Base-by-base conservation (phyloP, 2,888 invertebrate genomes). In the Branchipolynoe longqiensis region DNA sequence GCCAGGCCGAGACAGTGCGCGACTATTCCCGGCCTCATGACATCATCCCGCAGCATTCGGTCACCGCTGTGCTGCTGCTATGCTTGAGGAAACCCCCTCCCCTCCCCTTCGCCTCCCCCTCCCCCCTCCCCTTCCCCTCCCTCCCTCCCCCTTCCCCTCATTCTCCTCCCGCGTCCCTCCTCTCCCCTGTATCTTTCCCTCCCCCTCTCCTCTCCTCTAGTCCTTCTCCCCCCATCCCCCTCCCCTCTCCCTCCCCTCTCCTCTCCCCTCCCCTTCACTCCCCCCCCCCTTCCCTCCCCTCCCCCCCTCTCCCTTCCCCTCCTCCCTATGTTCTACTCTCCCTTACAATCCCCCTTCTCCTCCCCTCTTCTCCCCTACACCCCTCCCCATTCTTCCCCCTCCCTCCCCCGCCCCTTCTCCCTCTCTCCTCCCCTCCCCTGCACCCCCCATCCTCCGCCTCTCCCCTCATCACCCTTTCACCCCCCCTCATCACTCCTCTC, bases 21-120 rank as follows among this genome's bases (percentile, higher is more conserved):
- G 54, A 31, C 48, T 78, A 78, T 78, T 78, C 48, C 2, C 28
- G 48, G 78, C 18, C 41, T 41, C 25, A 78, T 78, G 78, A 78
- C 78, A 78, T 78, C 78, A 78, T 69, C 33, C 18, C n/a, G 2
- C 28, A 48, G 78, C 28, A 78, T 78, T 78, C 78, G 78, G 78
- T 78, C 78, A 78, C 28, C 54, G 78, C 18, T 25, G 69, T 38
- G 6, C 33, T 38, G 69, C 64, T 25, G 69, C 33, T 33, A 69
- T 38, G 69, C 64, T 33, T 64, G 64, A 8, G 33, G 64, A 3
- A 4, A 33, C 62, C 62, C 25, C 62, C 62, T 31, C 62, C n/a
- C 28, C 62, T 25, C 56, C 56, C 25, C 56, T n/a, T 48, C 8
- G 48, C 56, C 22, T 2, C 3, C 25, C 18, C 18, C 3, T 12